Evolutionary conservation across 2,113 vertebrate species (phyloP), one percentile per base, ranked within the genome.

Genomic region (Nesoenas mayeri): DNA sequence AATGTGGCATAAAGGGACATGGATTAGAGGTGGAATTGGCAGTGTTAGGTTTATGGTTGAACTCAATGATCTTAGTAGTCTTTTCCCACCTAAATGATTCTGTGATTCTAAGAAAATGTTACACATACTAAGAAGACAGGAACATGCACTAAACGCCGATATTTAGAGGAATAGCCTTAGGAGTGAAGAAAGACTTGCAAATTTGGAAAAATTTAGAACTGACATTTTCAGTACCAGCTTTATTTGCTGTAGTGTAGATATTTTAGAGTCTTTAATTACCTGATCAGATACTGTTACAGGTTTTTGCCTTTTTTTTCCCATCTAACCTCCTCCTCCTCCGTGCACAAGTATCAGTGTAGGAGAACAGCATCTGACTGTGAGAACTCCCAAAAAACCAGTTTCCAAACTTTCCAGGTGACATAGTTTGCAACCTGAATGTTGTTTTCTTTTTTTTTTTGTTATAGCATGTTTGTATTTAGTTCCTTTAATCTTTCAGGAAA

Each of bases 401-500:
- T 82, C 34, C 32, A 44, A 29, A 62, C 28, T 79, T 92, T 4
- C 11, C 4, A n/a, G 32, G 9, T 74, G n/a, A n/a, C 11, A 1
- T 14, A 42, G 13, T 69, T 85, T 50, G 38, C 17, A 54, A 4
- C 11, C 28, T 83, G n/a, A 79, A 66, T 79, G 10, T 15, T 85
- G 8, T 15, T 28, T 51, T 51, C 11, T 7, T 51, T 51, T 26
- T 51, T 26, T 19, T 5, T 47, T 47, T 78, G 31, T 57, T 56
- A 15, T 42, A 64, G 21, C 3, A 3, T 87, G 42, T 60, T 75
- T 61, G 25, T 64, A 31, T 71, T 70, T 60, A 56, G 28, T 66
- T 94, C 13, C 38, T 81, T 47, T 69, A 64, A 80, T 34, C 12
- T 93, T 92, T 91, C 42, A 80, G 64, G 36, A 83, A 62, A 50